Percentiles rank a stretch among this genome's conserved stretches.
These are phyloP conservation scores for Tinea semifulvella DNA, from an alignment of 2,888 invertebrate species.

Conservation along the genomic window DNA sequence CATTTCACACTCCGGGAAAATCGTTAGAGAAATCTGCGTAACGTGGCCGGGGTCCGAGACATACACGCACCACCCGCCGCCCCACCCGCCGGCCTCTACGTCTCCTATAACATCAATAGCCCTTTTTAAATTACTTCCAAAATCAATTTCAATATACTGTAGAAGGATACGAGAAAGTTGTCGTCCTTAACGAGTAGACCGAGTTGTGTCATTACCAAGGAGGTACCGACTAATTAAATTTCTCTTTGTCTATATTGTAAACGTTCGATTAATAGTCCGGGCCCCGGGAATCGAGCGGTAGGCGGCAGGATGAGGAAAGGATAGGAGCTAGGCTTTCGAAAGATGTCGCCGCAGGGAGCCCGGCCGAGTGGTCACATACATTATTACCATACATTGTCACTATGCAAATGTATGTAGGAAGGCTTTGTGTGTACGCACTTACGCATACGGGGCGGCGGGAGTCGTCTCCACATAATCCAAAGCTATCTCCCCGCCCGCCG, in stretches of 20 bases:
- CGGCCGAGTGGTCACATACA: constrained; percentile 62
- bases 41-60: constrained; percentile 59
- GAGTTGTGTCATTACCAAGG: too few species aligned
- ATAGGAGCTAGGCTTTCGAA: constrained; percentile 47
- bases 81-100: constrained; percentile 18
- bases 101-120: background rate
- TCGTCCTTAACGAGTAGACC: too few species aligned
- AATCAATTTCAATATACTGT: background rate
- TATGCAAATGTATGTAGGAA: constrained; percentile 66
- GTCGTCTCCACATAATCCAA: constrained; percentile 58
- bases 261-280: constrained; percentile 2
- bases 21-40: constrained; percentile 68
- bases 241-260: constrained; percentile 10
- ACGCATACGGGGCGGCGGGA: constrained; percentile 55
- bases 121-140: background rate
- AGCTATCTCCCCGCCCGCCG: constrained; percentile 41
- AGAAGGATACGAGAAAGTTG: too few species aligned
- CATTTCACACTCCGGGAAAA: constrained; percentile 68
- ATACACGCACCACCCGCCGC: constrained; percentile 36
- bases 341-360: constrained; percentile 49
- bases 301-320: constrained; percentile 25
- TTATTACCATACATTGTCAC: constrained; percentile 65
- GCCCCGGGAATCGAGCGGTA: constrained; percentile 18
- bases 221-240: constrained; percentile 6
- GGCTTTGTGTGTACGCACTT: constrained; percentile 65